phyloP scores from a whole-genome alignment of 2,113 vertebrate genomes.

The Myxocyprinus asiaticus region DNA sequence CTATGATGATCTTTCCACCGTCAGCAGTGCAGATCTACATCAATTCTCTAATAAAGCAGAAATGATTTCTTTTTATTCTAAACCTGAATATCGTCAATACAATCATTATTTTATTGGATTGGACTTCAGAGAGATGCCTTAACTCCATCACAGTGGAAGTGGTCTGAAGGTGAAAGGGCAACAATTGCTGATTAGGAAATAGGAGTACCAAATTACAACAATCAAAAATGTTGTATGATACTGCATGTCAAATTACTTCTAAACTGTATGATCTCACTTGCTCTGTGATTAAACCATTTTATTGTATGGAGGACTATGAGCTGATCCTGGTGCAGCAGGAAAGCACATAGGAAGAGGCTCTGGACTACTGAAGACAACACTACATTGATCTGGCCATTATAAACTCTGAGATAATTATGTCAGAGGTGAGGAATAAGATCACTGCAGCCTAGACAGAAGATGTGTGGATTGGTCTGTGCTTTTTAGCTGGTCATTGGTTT shows the following conservation, averaged over 20 bases:
- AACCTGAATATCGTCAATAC: too few relatives aligned
- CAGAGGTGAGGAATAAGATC: background rate
- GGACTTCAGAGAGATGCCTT: background rate
- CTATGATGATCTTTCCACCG: background rate
- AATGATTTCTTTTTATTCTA: background rate
- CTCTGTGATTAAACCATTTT: accelerated
- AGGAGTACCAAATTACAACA: accelerated
- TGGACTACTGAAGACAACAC: constrained; percentile 18
- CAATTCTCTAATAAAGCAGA: too few relatives aligned
- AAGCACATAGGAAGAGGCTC: constrained; percentile 31
- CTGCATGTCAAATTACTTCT: accelerated
- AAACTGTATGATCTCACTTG: accelerated
- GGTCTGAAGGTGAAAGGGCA: background rate
- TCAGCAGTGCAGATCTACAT: background rate
- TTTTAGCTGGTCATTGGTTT: too few relatives aligned
- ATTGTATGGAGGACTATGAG: constrained; percentile 8
- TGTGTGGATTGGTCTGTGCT: too few relatives aligned
- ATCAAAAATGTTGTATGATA: background rate
- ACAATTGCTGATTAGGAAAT: accelerated
- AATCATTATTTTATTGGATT: too few relatives aligned
- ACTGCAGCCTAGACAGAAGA: too few relatives aligned
- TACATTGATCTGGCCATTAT: constrained; percentile 24
- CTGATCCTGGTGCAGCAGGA: background rate
- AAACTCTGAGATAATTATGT: background rate
- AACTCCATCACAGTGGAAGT: background rate